These are phyloP conservation scores for Drosophila borealis DNA, from an alignment of 2,888 invertebrate genomes.

Conservation along the genomic window DNA sequence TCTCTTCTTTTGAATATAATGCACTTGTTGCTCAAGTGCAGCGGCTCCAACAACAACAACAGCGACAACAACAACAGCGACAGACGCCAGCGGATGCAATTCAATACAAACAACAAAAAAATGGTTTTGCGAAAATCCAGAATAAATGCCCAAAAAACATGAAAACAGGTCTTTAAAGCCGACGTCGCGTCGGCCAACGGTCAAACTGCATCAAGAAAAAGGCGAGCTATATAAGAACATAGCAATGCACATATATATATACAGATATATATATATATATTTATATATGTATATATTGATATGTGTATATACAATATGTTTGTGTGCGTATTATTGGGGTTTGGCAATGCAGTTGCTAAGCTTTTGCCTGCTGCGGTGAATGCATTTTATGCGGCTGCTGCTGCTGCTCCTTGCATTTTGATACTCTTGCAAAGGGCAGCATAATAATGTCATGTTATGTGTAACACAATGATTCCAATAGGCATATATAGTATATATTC, in stretches of 20 bases:
- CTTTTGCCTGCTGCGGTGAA: constrained; percentile 63
- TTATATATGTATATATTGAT: constrained; percentile 18
- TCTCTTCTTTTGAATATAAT: constrained; percentile 46
- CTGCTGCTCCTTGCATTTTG: constrained; percentile 61
- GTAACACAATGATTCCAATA: not conserved
- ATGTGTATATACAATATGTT: constrained; percentile 11
- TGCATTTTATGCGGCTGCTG: constrained; percentile 63
- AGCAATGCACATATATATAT: constrained; percentile 1
- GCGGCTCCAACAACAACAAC: constrained; percentile 29
- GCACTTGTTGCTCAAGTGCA: constrained; percentile 75
- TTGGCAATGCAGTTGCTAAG: constrained; percentile 75
- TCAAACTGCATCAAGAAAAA: constrained; percentile 70
- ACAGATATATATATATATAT: constrained; percentile 5
- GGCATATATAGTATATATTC: no score
- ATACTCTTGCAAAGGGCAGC: constrained; percentile 10
- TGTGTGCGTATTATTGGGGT: constrained; percentile 56
- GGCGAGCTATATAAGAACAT: constrained; percentile 48
- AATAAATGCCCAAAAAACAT: constrained; percentile 79
- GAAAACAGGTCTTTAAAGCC: constrained; percentile 72
- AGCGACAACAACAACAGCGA: constrained; percentile 28
- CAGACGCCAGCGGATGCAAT: constrained; percentile 64
- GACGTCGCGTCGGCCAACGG: constrained; percentile 65
- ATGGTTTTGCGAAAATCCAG: constrained; percentile 65
- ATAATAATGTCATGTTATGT: not conserved
- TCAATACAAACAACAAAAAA: constrained; percentile 66